phyloP scores from a whole-genome alignment of 2,113 vertebrate species.

The Saguinus midas region DNA sequence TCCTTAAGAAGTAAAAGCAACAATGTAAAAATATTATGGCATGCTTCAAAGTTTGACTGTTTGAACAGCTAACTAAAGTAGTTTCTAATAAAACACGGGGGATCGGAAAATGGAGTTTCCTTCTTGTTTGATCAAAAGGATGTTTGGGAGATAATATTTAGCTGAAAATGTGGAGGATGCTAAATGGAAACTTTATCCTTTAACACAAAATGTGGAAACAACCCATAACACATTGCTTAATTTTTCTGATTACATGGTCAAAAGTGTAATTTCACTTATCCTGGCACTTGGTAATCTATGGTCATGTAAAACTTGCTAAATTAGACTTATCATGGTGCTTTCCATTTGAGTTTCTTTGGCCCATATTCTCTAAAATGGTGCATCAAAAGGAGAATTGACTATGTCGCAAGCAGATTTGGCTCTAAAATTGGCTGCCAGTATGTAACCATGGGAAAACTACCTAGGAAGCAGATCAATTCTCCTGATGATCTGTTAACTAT shows the following conservation, averaged over 20 bases:
- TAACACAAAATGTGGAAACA: background rate
- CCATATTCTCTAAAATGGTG: background rate
- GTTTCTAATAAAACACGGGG: background rate
- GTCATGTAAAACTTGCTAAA: background rate
- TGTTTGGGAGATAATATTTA: background rate
- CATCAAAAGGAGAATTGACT: background rate
- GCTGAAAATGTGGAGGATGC: background rate
- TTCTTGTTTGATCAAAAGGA: background rate
- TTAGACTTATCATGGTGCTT: background rate
- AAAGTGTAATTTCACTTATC: background rate
- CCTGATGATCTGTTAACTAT: background rate
- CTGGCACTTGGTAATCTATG: background rate
- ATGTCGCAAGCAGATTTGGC: background rate
- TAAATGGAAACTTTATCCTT: background rate
- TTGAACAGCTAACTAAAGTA: background rate
- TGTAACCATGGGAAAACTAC: background rate
- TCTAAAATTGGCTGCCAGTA: background rate
- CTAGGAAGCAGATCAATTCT: background rate
- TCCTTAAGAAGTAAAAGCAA: constrained; percentile 22
- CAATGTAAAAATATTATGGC: background rate
- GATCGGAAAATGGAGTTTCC: background rate
- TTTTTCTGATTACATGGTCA: background rate
- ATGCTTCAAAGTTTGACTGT: constrained; percentile 10
- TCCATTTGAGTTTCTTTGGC: background rate
- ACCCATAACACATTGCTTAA: background rate